Conservation (phyloP, 2,888 invertebrate genomes). For the Athetis lepigone region DNA sequence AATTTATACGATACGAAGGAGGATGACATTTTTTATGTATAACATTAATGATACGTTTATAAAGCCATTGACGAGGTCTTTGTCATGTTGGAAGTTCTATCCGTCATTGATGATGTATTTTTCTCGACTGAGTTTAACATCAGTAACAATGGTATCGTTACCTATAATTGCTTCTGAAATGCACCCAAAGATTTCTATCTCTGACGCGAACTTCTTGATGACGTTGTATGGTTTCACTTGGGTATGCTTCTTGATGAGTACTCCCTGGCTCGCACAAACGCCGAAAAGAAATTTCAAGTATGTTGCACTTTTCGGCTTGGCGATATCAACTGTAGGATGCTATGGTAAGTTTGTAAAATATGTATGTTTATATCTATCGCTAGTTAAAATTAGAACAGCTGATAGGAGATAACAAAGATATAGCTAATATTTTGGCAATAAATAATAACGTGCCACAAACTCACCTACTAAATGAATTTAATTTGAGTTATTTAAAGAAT, state of each 20-base stretch:
- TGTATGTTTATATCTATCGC: neutral
- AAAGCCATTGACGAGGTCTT: slow-evolving; percentile 84
- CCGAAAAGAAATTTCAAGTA: slow-evolving; percentile 87
- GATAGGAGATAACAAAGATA: slow-evolving; percentile 5
- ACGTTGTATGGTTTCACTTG: slow-evolving; percentile 86
- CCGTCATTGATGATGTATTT: slow-evolving; percentile 83
- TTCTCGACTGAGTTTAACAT: slow-evolving; percentile 79
- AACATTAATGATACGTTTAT: slow-evolving; percentile 85
- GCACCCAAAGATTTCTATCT: slow-evolving; percentile 78
- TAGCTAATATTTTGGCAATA: neutral
- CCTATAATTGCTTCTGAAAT: slow-evolving; percentile 82
- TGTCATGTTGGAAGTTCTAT: slow-evolving; percentile 86
- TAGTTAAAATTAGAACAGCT: neutral
- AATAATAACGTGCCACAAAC: no score
- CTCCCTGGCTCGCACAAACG: slow-evolving; percentile 85
- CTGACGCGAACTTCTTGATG: slow-evolving; percentile 84
- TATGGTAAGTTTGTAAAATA: slow-evolving; percentile 75
- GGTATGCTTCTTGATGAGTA: slow-evolving; percentile 85
- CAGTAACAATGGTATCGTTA: slow-evolving; percentile 78
- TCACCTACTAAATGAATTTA: no score
- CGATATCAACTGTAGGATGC: slow-evolving; percentile 79
- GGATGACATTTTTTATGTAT: slow-evolving; percentile 79
- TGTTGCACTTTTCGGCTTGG: slow-evolving; percentile 77
- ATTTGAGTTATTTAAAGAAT: neutral
- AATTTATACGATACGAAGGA: slow-evolving; percentile 81